phyloP scores from a whole-genome alignment of 2,797 vertebrate genomes.

The Columba guinea region DNA sequence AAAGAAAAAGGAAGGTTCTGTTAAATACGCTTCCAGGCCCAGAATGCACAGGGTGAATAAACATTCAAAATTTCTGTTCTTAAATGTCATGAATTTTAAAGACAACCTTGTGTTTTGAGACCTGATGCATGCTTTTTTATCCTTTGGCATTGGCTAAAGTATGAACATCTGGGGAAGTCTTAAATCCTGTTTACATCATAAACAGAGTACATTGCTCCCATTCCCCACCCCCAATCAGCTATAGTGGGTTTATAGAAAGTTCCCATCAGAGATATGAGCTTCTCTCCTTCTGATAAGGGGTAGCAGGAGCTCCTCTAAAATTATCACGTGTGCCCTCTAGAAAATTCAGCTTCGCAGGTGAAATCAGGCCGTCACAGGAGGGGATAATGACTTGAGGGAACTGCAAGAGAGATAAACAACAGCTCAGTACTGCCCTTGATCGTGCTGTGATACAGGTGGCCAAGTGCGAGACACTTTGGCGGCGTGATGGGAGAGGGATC shows the following conservation, averaged over 20 bases:
- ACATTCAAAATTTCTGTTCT: background rate
- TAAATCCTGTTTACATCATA: background rate
- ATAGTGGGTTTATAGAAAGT: background rate
- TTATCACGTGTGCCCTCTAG: background rate
- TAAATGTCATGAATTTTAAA: constrained; percentile 19
- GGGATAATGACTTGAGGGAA: background rate
- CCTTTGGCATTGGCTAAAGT: background rate
- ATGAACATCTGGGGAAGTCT: background rate
- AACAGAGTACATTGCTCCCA: background rate
- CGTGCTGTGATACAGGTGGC: background rate
- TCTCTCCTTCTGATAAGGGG: background rate
- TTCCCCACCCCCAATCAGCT: background rate
- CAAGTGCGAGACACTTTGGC: background rate
- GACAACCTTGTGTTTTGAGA: background rate
- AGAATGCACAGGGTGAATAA: background rate
- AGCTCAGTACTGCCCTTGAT: background rate
- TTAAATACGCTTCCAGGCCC: background rate
- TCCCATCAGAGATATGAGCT: background rate
- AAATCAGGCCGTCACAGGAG: background rate
- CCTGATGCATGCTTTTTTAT: background rate
- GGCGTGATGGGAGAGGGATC: rapidly evolving
- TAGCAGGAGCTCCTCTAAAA: background rate
- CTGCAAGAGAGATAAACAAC: background rate
- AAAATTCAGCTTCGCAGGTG: background rate
- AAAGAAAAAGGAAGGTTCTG: background rate